Evolutionary conservation across 2,797 vertebrate genomes (phyloP), one percentile per base, ranked within the genome.

Genomic region (Chrosomus eos): DNA sequence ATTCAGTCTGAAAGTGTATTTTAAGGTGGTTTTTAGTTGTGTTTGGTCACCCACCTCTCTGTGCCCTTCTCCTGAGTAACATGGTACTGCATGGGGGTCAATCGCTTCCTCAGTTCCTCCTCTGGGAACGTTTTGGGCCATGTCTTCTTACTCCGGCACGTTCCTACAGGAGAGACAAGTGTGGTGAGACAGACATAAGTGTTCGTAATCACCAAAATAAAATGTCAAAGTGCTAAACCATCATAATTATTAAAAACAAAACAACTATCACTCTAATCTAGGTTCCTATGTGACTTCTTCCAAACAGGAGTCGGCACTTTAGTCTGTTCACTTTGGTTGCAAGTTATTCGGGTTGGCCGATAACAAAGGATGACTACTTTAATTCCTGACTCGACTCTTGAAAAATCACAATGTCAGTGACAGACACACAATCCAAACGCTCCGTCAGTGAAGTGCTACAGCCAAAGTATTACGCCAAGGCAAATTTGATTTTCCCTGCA

Each of bases 31-130:
- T 43, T 72, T 51, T 13, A 53, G 8, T 26, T 67, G 67, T 70
- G 40, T 36, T 45, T 51, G 28, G 71, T 36, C 10, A 13, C 87
- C 84, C 79, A 99, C 98, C 97, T 97, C 93, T 99, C 98, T 0
- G 98, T 99, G 80, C 97, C 98, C 91, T 96, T 97, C 92, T 99
- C 97, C 94, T 99, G 98, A 91, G 98, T 99, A 78, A 99, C 96
- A 85, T 97, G 97, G 94, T 96, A 99, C 90, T 99, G 97, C 92
- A 95, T 91, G 7, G 97, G 96, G 5, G 97, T 97, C 88, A 99
- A 95, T 5, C 97, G 95, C 90, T 98, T 96, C 93, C 89, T 97
- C 94, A 99, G 93, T 86, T 99, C 97, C 91, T 98, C 95, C 92
- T 96, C 93, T 82, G 97, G 89, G 93, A 98, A 99, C 87, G 92